A percentile compares a stretch with the other conserved stretches of the same genome.
phyloP scores from a whole-genome alignment of 2,797 vertebrate genomes.

The Eulemur albifrons region DNA sequence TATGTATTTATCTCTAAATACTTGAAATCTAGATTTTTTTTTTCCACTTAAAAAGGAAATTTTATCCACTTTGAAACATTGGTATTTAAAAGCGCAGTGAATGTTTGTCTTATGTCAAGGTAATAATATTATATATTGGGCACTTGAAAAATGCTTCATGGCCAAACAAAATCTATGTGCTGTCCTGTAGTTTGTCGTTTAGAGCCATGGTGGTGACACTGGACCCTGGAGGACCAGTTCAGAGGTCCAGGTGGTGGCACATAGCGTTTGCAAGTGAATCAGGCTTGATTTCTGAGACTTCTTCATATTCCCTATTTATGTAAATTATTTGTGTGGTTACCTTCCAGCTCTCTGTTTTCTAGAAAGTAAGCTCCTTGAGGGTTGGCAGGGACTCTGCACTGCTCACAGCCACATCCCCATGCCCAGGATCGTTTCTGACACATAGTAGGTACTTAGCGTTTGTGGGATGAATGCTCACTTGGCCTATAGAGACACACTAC shows the following conservation, averaged over 20 bases:
- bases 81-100: slow-evolving; percentile 15
- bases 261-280: neutral
- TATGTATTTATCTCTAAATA: neutral
- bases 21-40: neutral
- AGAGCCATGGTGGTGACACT: neutral
- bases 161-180: neutral
- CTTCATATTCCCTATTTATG: neutral
- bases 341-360: neutral
- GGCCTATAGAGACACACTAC: neutral
- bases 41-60: slow-evolving; percentile 3
- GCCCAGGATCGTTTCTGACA: neutral
- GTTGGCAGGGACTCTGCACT: neutral
- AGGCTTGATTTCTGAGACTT: neutral
- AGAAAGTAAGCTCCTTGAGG: neutral
- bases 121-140: neutral
- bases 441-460: neutral
- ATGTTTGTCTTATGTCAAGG: neutral
- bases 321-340: slow-evolving; percentile 4
- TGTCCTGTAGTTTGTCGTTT: neutral
- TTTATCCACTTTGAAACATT: neutral
- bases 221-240: neutral
- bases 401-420: neutral
- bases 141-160: neutral
- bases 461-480: neutral
- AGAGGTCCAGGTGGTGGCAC: neutral